Conservation (phyloP, 2,888 invertebrate species). For the Nyleta sp. region DNA sequence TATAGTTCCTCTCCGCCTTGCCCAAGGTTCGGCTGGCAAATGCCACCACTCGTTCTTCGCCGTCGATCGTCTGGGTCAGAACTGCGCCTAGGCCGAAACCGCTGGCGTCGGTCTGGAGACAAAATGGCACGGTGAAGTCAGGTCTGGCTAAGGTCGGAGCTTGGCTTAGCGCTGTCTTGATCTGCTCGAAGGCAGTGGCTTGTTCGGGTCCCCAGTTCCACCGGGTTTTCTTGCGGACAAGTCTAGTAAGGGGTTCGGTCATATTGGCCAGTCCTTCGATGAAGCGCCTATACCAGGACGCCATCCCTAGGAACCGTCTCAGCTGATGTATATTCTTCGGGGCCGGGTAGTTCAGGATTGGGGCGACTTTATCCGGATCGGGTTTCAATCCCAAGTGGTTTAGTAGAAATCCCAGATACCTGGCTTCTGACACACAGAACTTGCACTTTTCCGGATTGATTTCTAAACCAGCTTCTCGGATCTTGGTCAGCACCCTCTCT, state of each 20-base stretch:
- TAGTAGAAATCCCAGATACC: too few species aligned
- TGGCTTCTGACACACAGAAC: constrained; percentile 3
- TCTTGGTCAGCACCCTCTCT: too few species aligned
- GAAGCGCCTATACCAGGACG: constrained; percentile 1
- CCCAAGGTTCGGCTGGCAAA: not conserved
- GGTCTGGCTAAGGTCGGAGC: not conserved
- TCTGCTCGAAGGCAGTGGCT: not conserved
- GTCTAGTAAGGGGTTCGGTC: not conserved
- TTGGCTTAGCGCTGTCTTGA: not conserved
- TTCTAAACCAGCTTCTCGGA: too few species aligned
- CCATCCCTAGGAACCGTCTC: constrained; percentile 68
- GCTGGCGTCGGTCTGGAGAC: too few species aligned
- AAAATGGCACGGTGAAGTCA: not conserved
- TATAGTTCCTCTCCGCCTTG: too few species aligned
- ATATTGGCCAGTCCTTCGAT: not conserved
- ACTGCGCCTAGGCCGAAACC: too few species aligned
- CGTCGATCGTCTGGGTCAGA: too few species aligned
- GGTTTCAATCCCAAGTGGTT: too few species aligned
- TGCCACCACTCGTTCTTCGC: not conserved
- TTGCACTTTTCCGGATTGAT: not conserved
- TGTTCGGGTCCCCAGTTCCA: constrained; percentile 3
- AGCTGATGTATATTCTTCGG: constrained; percentile 48
- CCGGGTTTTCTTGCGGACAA: not conserved
- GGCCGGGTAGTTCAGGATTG: constrained; percentile 27
- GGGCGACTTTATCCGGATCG: constrained; percentile 19